phyloP scores from a whole-genome alignment of 2,113 vertebrate species.

The Syrmaticus mikado region DNA sequence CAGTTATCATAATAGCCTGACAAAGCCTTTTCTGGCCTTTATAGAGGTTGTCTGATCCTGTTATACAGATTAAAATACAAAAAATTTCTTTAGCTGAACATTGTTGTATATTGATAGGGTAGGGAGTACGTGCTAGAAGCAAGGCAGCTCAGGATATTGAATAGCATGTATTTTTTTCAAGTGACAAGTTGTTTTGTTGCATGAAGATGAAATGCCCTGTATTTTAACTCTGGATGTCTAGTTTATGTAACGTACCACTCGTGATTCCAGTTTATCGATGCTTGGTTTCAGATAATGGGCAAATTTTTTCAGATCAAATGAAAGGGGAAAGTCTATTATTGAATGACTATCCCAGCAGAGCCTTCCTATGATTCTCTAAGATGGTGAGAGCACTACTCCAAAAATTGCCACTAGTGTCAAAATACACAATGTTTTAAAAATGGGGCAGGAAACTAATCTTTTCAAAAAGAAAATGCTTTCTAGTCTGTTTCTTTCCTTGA shows the following conservation, averaged over 20 bases:
- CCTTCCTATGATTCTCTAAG: neutral
- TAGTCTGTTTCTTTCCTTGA: neutral
- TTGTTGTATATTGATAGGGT: neutral
- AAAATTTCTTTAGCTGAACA: neutral
- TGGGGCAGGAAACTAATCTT: neutral
- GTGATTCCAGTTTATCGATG: slow-evolving; percentile 31
- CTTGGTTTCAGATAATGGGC: slow-evolving; percentile 26
- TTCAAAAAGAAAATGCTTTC: neutral
- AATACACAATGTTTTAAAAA: neutral
- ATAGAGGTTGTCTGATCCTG: neutral
- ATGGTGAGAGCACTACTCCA: neutral
- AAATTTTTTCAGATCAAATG: slow-evolving; percentile 38
- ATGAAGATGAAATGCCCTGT: slow-evolving; percentile 44
- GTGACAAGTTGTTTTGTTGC: slow-evolving; percentile 57
- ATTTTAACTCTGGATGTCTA: slow-evolving; percentile 52
- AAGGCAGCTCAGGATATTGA: neutral
- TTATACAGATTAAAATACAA: too few species aligned
- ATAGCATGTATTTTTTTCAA: slow-evolving; percentile 25
- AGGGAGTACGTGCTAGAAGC: slow-evolving; percentile 13
- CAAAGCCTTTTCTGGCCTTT: neutral
- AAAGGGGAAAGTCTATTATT: slow-evolving; percentile 11
- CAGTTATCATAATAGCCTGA: neutral
- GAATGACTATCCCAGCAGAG: neutral
- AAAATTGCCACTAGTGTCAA: neutral
- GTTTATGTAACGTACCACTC: slow-evolving; percentile 41